Evolutionary conservation across 2,797 vertebrate genomes (phyloP).

Genomic region (Parauchenoglanis ngamensis): DNA sequence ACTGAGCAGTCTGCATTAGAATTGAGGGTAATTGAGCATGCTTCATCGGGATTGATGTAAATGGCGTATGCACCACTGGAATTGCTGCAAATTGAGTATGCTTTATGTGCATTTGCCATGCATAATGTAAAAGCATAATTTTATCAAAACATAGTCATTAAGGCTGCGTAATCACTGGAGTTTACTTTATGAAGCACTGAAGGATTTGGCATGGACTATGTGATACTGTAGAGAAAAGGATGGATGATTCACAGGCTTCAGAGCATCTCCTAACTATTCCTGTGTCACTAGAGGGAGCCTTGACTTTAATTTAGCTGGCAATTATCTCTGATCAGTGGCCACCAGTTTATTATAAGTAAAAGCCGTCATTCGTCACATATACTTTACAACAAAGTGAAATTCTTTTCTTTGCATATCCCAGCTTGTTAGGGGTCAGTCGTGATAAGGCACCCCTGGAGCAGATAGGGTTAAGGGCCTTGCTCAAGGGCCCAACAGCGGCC

Average conservation of each 20-base stretch:
- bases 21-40: conserved; percentile 5
- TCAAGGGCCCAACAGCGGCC: no score
- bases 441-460: no score
- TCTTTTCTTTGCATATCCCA: no score
- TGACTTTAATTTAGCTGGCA: conserved; percentile 33
- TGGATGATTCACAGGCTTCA: conserved; percentile 26
- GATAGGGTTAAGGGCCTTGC: no score
- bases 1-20: neutral
- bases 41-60: neutral
- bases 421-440: no score
- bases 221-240: neutral
- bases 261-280: conserved; percentile 3
- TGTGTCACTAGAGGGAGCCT: conserved; percentile 66
- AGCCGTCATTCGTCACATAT: no score
- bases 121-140: neutral
- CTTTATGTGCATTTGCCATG: neutral
- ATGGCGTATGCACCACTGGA: neutral
- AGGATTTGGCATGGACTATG: neutral
- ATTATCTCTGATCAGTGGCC: neutral
- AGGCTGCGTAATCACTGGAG: neutral
- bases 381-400: no score
- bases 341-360: no score
- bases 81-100: neutral
- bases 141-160: neutral
- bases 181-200: neutral